A percentile compares a stretch with the other conserved stretches of the same genome.
Conservation (phyloP, 2,113 vertebrate genomes). For the Zeus faber region DNA sequence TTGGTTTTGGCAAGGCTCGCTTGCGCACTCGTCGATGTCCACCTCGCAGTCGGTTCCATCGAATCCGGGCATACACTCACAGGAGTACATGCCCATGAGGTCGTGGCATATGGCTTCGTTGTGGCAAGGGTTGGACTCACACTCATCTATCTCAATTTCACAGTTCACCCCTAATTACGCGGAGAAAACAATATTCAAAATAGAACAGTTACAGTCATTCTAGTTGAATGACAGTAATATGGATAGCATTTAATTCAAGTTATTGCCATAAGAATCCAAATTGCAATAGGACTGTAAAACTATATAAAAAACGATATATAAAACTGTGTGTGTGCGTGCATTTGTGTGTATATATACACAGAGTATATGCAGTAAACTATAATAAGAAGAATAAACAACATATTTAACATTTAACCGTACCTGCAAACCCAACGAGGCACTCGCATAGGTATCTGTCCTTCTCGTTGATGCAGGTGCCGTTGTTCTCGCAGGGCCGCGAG, state of each 20-base stretch:
- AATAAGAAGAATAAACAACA: no score
- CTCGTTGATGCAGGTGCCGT: conserved; percentile 85
- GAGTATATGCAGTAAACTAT: no score
- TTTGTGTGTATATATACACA: no score
- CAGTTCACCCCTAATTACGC: conserved; percentile 88
- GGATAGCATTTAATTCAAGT: no score
- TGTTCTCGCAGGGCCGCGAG: conserved; percentile 86
- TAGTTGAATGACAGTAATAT: no score
- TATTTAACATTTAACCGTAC: conserved; percentile 54
- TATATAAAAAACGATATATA: no score
- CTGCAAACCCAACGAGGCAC: conserved; percentile 83
- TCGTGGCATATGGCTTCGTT: conserved; percentile 83
- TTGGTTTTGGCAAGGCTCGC: conserved; percentile 80
- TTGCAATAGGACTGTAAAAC: no score
- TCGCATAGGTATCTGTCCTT: conserved; percentile 85
- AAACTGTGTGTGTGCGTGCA: no score
- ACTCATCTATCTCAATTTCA: conserved; percentile 87
- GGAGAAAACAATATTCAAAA: no score
- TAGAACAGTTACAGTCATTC: no score
- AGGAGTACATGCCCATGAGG: conserved; percentile 80
- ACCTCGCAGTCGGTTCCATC: conserved; percentile 78
- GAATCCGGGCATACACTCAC: conserved; percentile 81
- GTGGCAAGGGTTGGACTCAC: conserved; percentile 80
- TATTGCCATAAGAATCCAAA: no score
- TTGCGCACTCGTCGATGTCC: conserved; percentile 85